Base-by-base conservation (phyloP, 2,888 invertebrate genomes). In the Torymus tubicola region DNA sequence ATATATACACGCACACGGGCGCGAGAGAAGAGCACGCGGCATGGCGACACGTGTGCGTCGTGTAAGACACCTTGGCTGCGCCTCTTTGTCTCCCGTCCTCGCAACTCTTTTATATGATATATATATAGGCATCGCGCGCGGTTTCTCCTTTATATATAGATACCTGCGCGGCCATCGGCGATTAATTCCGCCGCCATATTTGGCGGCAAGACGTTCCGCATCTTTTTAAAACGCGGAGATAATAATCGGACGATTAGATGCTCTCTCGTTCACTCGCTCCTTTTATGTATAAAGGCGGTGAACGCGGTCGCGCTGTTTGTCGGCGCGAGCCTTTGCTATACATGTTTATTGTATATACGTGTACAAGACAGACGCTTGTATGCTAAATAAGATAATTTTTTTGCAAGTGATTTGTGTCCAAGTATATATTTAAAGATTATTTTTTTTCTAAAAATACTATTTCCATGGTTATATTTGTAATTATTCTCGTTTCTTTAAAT, bases 181-280 rank as follows among this genome's bases (percentile, higher is more conserved):
- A 72, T n/a, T 55, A 65, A 61, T 55, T 13, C 64, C 64, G 83
- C 83, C 84, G 86, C 86, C 87, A 85, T 87, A 87, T 88, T 88
- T 85, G 87, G 86, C 50, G 64, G 61, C 57, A 16, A 50, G 50
- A 10, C 14, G 14, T 55, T 31, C 16, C 8, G 18, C 61, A 4
- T 68, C 75, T 14, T 76, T 61, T 68, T 55, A 24, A 50, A 12
- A 42, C 18, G 16, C 18, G 16, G n/a, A 71, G 68, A 78, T 67
- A 61, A 73, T 63, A 57, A 72, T 73, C 67, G 58, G 31, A 3
- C 63, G 53, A 71, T 71, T 71, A 71, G 52, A 60, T 16, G 13
- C n/a, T 63, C 53, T 8, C 50, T 57, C 42, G 21, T 21, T 8
- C 31, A 31, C 42, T 42, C 10, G 5, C 42, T 42, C 8, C 8